Conservation (phyloP, 2,888 invertebrate species). For the Chelonus formosanus region DNA sequence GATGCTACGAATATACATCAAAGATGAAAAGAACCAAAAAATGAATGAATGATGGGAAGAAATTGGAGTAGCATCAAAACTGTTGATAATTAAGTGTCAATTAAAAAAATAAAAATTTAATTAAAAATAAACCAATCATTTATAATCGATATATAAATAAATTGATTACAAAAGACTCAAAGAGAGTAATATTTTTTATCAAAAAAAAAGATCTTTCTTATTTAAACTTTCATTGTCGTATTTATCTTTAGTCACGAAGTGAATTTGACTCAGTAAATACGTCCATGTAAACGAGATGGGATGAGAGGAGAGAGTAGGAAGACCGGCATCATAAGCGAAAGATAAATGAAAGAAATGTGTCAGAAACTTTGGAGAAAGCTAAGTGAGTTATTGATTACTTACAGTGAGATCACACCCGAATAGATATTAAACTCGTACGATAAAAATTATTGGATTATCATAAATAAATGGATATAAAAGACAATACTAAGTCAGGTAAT, state of each 20-base stretch:
- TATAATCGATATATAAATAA: too few relatives aligned
- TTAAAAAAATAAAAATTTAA: neutral
- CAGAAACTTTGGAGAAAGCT: slow-evolving; percentile 8
- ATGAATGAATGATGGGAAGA: too few relatives aligned
- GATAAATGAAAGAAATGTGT: slow-evolving; percentile 9
- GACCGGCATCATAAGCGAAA: neutral
- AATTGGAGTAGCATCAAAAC: too few relatives aligned
- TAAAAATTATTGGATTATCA: neutral
- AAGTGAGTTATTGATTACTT: slow-evolving; percentile 1
- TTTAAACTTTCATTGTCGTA: slow-evolving; percentile 3
- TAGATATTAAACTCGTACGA: neutral
- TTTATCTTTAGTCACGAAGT: neutral
- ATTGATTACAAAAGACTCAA: neutral
- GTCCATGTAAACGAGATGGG: neutral
- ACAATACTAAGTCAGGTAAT: too few relatives aligned
- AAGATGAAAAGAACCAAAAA: slow-evolving; percentile 15
- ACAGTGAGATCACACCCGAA: slow-evolving; percentile 8
- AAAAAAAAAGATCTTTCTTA: slow-evolving; percentile 4
- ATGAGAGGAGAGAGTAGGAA: neutral
- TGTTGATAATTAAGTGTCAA: too few relatives aligned
- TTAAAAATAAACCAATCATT: neutral
- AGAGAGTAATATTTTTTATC: slow-evolving; percentile 12
- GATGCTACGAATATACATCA: neutral
- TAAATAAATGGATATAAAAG: neutral
- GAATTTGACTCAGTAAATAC: neutral